phyloP scores from a whole-genome alignment of 2,113 vertebrate genomes.

The Pelecanoides urinatrix region DNA sequence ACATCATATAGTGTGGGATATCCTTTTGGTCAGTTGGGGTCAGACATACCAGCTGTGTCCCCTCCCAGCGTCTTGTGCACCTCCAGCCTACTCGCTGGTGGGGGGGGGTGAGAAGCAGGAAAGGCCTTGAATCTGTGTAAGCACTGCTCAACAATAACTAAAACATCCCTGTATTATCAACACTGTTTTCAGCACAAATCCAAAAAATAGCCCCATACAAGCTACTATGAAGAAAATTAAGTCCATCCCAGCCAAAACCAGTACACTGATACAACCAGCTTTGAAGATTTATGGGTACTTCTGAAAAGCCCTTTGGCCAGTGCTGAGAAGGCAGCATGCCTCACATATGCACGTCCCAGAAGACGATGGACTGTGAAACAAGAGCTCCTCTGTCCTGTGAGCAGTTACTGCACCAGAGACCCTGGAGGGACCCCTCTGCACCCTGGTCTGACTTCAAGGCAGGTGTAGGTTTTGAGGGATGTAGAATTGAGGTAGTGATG shows the following conservation, averaged over 20 bases:
- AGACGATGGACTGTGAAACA: not conserved
- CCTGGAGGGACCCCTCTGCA: not conserved
- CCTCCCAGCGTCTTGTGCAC: too few relatives aligned
- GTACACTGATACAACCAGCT: not conserved
- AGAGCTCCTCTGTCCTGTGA: not conserved
- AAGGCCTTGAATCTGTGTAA: not conserved
- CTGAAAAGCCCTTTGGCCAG: not conserved
- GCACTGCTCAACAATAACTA: not conserved
- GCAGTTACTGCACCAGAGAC: not conserved
- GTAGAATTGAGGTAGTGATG: not conserved
- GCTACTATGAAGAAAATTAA: not conserved
- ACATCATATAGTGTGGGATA: accelerated
- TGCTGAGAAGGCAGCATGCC: not conserved
- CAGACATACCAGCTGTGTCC: not conserved
- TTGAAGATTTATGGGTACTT: not conserved
- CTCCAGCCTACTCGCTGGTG: accelerated
- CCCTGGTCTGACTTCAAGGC: not conserved
- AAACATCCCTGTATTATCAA: not conserved
- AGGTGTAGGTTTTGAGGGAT: not conserved
- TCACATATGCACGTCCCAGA: not conserved
- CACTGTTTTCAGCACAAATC: not conserved
- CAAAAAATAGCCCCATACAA: not conserved
- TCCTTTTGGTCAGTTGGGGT: not conserved
- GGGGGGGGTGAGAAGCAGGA: not conserved
- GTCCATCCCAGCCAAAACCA: not conserved